These are phyloP conservation scores for Nematostella vectensis DNA, from an alignment of 92 coral and sea anemone species.

Conservation along the genomic window DNA sequence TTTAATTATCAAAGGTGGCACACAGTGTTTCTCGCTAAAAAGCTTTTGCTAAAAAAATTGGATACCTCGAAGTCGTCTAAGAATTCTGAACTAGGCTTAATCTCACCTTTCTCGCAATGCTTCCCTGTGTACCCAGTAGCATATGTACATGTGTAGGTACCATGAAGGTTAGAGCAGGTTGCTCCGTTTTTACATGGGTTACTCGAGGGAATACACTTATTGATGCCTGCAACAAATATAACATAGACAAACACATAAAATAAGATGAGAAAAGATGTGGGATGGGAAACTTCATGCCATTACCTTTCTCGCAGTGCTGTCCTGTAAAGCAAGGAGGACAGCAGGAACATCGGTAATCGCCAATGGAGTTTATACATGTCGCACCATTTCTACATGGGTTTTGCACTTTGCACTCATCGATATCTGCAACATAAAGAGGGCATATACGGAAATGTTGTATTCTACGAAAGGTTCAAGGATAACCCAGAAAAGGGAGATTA, in stretches of 20 bases:
- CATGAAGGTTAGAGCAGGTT: slow-evolving; percentile 15
- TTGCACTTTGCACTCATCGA: slow-evolving; percentile 15
- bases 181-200: slow-evolving; percentile 37
- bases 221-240: slow-evolving; percentile 17
- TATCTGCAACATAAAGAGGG: slow-evolving; percentile 4
- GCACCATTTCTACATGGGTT: slow-evolving; percentile 28
- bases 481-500: too few species aligned
- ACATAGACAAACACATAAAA: too few species aligned
- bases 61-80: too few species aligned
- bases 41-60: too few species aligned
- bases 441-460: too few species aligned
- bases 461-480: too few species aligned
- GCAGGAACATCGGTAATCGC: slow-evolving; percentile 22
- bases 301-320: slow-evolving; percentile 32
- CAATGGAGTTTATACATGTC: slow-evolving; percentile 17
- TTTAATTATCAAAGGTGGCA: too few species aligned
- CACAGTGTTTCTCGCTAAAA: too few species aligned
- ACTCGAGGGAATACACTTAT: slow-evolving; percentile 13
- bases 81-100: too few species aligned
- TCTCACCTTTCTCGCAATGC: slow-evolving; percentile 20
- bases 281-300: too few species aligned
- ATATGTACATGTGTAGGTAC: slow-evolving; percentile 8
- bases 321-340: slow-evolving; percentile 15
- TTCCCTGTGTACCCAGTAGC: slow-evolving; percentile 18
- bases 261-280: too few species aligned